Percentiles rank a stretch among this genome's conserved stretches.
Evolutionary conservation across 2,888 invertebrate genomes (phyloP).

Genomic region (Lasioglossum leucozonium): DNA sequence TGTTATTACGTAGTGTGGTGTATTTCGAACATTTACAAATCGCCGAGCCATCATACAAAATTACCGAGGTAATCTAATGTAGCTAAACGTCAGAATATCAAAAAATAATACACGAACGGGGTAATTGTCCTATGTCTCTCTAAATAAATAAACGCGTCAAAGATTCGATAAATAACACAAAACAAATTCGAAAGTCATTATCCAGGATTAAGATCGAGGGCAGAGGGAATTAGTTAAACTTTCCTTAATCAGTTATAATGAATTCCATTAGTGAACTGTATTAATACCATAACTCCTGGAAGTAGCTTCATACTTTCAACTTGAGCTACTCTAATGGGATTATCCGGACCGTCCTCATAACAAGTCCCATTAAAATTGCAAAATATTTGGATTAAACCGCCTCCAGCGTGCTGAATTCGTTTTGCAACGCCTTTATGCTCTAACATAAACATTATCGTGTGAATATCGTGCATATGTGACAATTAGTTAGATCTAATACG

Average conservation of each 20-base stretch:
- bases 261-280: background rate
- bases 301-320: background rate
- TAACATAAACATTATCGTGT: background rate
- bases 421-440: background rate
- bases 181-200: background rate
- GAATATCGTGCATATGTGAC: background rate
- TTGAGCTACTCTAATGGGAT: background rate
- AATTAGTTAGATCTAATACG: no score
- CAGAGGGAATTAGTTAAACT: background rate
- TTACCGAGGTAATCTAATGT: no score
- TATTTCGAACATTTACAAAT: background rate
- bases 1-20: no score
- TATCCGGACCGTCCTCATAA: background rate
- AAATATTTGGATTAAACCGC: background rate
- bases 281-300: background rate
- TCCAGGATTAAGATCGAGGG: background rate
- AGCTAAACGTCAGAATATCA: no score
- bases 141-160: no score
- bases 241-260: background rate
- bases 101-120: no score
- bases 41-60: background rate
- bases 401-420: background rate
- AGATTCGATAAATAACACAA: background rate
- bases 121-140: no score
- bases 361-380: background rate